These are phyloP conservation scores for Temnothorax curvispinosus DNA, from an alignment of 1,140 invertebrate genomes.

Conservation along the genomic window DNA sequence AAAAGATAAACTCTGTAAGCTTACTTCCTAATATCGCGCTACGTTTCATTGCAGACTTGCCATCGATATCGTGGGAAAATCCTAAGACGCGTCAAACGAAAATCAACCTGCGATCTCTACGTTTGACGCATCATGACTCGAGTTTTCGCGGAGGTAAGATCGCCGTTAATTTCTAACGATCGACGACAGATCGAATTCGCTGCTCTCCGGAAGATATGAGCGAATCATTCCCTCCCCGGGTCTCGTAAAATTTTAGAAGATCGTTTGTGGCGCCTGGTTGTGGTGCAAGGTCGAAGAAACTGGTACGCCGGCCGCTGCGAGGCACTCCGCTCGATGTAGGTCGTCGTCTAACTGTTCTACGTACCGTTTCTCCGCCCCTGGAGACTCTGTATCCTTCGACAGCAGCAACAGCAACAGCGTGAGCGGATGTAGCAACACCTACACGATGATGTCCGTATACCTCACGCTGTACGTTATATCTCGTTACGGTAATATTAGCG, in stretches of 20 bases:
- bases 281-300: conserved; percentile 79
- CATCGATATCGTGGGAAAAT: too few species aligned
- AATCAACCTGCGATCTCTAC: not conserved
- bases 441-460: conserved; percentile 43
- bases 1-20: not conserved
- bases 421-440: not conserved
- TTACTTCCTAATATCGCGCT: not conserved
- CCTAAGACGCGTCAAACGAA: not conserved
- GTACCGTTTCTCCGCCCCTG: conserved; percentile 77
- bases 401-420: conserved; percentile 10
- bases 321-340: conserved; percentile 76
- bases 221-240: too few species aligned
- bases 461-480: conserved; percentile 25
- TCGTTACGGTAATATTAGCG: conserved; percentile 74
- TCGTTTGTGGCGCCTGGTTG: conserved; percentile 46
- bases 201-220: not conserved
- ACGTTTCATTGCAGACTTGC: not conserved
- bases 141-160: too few species aligned
- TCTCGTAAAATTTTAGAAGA: conserved; percentile 34
- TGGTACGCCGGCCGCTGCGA: conserved; percentile 77
- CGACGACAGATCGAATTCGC: not conserved
- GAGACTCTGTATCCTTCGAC: conserved; percentile 38
- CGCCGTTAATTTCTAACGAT: not conserved
- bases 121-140: not conserved
- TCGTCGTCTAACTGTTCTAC: conserved; percentile 82